phyloP scores from a whole-genome alignment of 2,888 invertebrate genomes.

The Listrodromus nycthemerus region DNA sequence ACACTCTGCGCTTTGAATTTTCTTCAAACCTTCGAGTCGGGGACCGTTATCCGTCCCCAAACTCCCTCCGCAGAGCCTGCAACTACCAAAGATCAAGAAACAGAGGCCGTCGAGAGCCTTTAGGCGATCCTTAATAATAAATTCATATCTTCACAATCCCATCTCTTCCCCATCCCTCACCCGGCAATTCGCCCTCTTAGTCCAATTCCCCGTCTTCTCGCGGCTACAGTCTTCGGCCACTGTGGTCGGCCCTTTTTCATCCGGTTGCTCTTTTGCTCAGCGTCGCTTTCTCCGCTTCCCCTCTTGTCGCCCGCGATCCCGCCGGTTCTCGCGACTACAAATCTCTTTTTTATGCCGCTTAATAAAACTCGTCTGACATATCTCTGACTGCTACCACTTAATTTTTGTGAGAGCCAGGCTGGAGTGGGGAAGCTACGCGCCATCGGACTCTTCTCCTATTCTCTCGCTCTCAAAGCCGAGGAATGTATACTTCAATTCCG shows the following conservation, averaged over 20 bases:
- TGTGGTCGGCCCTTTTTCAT: background rate
- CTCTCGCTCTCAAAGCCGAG: constrained; percentile 23
- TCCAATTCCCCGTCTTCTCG: constrained; percentile 36
- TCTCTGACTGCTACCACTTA: constrained; percentile 84
- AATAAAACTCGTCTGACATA: constrained; percentile 84
- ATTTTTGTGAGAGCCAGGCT: constrained; percentile 75
- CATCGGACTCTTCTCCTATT: constrained; percentile 35
- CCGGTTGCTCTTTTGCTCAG: constrained; percentile 11
- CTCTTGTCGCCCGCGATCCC: constrained; percentile 42
- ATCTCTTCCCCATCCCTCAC: constrained; percentile 53
- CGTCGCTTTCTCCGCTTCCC: constrained; percentile 7
- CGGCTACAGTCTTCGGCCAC: background rate
- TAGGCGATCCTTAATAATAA: constrained; percentile 83
- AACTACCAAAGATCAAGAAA: constrained; percentile 76
- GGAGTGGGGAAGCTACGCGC: constrained; percentile 18
- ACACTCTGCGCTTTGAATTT: background rate
- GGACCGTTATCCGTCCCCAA: constrained; percentile 17
- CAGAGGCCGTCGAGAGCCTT: constrained; percentile 79
- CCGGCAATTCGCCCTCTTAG: constrained; percentile 45
- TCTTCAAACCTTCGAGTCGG: background rate
- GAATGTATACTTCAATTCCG: constrained; percentile 30
- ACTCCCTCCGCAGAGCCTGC: constrained; percentile 57
- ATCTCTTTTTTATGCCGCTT: constrained; percentile 84
- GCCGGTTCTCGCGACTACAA: constrained; percentile 76
- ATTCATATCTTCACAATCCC: constrained; percentile 81